Evolutionary conservation across 2,797 vertebrate genomes (phyloP), one percentile per base, ranked within the genome.

Genomic region (Okamejei kenojei): DNA sequence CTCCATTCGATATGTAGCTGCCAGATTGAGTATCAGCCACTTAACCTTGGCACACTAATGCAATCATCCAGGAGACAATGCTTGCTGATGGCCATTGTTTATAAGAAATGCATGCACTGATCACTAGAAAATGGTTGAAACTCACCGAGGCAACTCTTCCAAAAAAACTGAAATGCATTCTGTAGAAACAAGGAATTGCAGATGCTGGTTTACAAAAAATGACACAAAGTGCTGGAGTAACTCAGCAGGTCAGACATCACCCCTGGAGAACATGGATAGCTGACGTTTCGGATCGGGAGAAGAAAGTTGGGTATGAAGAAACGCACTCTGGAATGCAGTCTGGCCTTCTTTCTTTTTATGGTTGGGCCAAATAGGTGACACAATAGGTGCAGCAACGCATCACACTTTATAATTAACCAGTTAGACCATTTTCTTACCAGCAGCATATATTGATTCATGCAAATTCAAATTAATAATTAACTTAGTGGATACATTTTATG

Each of bases 21-120:
- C 61, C n/a, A 88, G 61, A 68, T 88, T 88, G 84, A 88, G 84
- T 29, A 88, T 17, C n/a, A 35, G 61, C 17, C 84, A 88, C 17
- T 88, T 88, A 88, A 88, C 84, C n/a, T 88, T 88, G 84, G 61
- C 84, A 88, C n/a, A 13, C 19, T 65, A n/a, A 17, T 88, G 32
- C 19, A 88, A 88, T 35, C 84, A 88, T 21, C 7, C 63, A 68
- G n/a, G 61, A 17, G 35, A 88, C n/a, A 88, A 65, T 65, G 63
- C 63, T 65, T 32, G 65, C n/a, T 35, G 84, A 88, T 88, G n/a
- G 63, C n/a, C 32, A 68, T 32, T 21, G 61, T 32, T 58, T 58
- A 54, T 8, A 32, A 68, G 26, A 65, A 88, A 68, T 8, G n/a
- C 61, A 65, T 19, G n/a, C 84, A 21, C 29, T 65, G 63, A 88